Evolutionary conservation across 2,888 invertebrate species (phyloP).

Genomic region (Papilio gigon): DNA sequence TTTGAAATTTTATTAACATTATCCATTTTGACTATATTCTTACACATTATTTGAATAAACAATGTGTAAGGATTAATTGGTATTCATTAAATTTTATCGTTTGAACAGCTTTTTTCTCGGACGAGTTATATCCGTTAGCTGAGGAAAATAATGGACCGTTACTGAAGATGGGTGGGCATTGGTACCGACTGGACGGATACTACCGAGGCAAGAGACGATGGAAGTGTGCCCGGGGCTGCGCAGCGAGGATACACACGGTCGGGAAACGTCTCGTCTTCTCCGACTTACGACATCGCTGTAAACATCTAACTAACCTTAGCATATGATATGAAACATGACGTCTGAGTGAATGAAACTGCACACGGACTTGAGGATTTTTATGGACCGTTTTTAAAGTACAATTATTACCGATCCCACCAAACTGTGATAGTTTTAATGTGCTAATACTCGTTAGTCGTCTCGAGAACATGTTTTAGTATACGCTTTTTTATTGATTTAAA

Average conservation of each 20-base stretch:
- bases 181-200: conserved; percentile 70
- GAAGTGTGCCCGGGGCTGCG: conserved; percentile 74
- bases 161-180: conserved; percentile 68
- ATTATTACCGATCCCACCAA: conserved; percentile 19
- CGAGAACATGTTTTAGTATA: not conserved
- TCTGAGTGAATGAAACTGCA: no score
- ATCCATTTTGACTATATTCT: not conserved
- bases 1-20: conserved; percentile 6
- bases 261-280: conserved; percentile 72
- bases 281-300: conserved; percentile 67
- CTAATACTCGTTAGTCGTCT: conserved; percentile 8
- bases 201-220: conserved; percentile 70
- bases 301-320: conserved; percentile 52
- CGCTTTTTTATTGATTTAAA: not conserved
- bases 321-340: conserved; percentile 53
- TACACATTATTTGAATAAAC: not conserved
- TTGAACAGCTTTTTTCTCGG: conserved; percentile 40
- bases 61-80: conserved; percentile 32
- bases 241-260: conserved; percentile 71
- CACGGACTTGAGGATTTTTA: not conserved
- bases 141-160: conserved; percentile 55
- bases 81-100: conserved; percentile 32
- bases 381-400: conserved; percentile 10
- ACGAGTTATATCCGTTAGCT: conserved; percentile 38
- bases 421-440: conserved; percentile 32